Conservation (phyloP, 2,888 invertebrate genomes). For the Drosophila tanythrix region DNA sequence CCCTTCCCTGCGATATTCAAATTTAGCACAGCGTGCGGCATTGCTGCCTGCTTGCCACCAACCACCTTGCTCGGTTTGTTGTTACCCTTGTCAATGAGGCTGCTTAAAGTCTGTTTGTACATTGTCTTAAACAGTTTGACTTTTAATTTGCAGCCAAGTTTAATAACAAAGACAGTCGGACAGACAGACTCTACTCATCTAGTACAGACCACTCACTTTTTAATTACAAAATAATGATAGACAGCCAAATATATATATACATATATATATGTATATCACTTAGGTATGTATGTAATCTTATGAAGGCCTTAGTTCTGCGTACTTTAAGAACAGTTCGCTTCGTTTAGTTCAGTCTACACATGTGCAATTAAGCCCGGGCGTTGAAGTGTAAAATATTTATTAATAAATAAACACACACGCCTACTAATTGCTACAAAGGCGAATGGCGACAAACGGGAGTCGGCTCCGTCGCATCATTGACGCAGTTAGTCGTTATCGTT, state of each 20-base stretch:
- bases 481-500: constrained; percentile 19
- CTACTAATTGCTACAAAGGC: constrained; percentile 74
- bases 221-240: constrained; percentile 63
- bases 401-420: constrained; percentile 79
- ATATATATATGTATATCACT: not conserved
- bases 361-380: constrained; percentile 76
- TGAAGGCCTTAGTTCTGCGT: constrained; percentile 10
- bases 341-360: constrained; percentile 13
- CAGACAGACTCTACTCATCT: constrained; percentile 3
- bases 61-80: not conserved
- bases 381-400: constrained; percentile 82
- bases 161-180: constrained; percentile 43
- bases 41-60: constrained; percentile 2
- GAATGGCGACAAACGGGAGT: constrained; percentile 34
- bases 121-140: constrained; percentile 81
- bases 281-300: constrained; percentile 6
- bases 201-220: constrained; percentile 35
- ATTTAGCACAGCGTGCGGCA: constrained; percentile 68
- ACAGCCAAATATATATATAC: constrained; percentile 1
- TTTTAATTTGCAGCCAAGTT: constrained; percentile 76
- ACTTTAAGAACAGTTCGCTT: constrained; percentile 47
- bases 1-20: constrained; percentile 52
- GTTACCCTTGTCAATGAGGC: constrained; percentile 49
- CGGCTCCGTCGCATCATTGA: constrained; percentile 37
- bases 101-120: constrained; percentile 72